Percentiles rank a stretch among this genome's conserved stretches.
These are phyloP conservation scores for Rhinogobio ventralis DNA, from an alignment of 2,797 vertebrate genomes.

Conservation along the genomic window DNA sequence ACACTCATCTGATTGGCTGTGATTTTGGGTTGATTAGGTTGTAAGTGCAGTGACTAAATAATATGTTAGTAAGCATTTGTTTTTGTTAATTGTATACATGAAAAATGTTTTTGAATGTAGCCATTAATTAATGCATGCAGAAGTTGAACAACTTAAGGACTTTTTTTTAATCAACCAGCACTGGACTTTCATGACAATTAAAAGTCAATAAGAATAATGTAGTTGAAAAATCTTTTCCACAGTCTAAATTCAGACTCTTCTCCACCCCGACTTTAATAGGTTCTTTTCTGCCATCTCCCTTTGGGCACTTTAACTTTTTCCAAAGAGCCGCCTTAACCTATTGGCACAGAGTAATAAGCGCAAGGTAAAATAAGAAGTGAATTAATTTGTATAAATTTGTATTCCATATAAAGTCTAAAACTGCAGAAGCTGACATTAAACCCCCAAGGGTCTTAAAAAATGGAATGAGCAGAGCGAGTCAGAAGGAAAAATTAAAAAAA, in stretches of 20 bases:
- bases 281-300: slow-evolving; percentile 8
- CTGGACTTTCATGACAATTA: neutral
- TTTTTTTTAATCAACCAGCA: neutral
- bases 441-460: neutral
- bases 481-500: slow-evolving; percentile 60
- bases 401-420: slow-evolving; percentile 23
- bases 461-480: slow-evolving; percentile 1
- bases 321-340: neutral
- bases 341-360: slow-evolving; percentile 27
- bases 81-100: neutral
- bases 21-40: neutral
- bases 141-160: neutral
- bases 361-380: slow-evolving; percentile 41
- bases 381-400: slow-evolving; percentile 11
- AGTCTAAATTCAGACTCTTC: slow-evolving; percentile 27
- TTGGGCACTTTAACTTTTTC: slow-evolving; percentile 15
- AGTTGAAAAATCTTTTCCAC: slow-evolving; percentile 4
- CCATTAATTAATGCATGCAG: neutral
- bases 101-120: neutral
- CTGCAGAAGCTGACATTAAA: slow-evolving; percentile 1
- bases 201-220: neutral
- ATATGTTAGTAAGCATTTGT: neutral
- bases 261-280: slow-evolving; percentile 23
- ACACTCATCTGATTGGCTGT: too few species aligned
- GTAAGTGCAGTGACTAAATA: fast-evolving